These are phyloP conservation scores for Eilema caniola DNA, from an alignment of 2,888 invertebrate genomes.

Conservation along the genomic window DNA sequence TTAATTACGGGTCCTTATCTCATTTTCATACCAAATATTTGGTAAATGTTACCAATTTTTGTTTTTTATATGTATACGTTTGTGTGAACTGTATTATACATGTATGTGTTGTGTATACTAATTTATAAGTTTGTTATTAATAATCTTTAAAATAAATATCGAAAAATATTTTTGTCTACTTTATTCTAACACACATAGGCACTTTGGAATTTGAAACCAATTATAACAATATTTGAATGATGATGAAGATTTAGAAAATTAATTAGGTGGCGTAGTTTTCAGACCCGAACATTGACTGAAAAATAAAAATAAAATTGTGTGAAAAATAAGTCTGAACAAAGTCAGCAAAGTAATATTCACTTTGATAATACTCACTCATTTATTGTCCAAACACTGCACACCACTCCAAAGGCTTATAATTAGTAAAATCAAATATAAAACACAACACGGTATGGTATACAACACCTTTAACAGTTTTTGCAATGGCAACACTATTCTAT, in stretches of 20 bases:
- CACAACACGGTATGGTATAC: slow-evolving; percentile 34
- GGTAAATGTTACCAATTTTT: slow-evolving; percentile 48
- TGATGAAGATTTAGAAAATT: slow-evolving; percentile 33
- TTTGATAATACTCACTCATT: slow-evolving; percentile 39
- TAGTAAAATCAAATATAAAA: slow-evolving; percentile 38
- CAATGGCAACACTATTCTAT: slow-evolving; percentile 34
- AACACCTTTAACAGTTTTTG: slow-evolving; percentile 30
- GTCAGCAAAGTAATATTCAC: slow-evolving; percentile 13
- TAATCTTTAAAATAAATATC: slow-evolving; percentile 63
- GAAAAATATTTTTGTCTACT: slow-evolving; percentile 50
- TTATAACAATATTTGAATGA: slow-evolving; percentile 37
- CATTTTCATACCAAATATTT: slow-evolving; percentile 60
- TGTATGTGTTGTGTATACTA: slow-evolving; percentile 52
- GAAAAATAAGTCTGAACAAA: slow-evolving; percentile 13
- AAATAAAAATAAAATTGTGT: slow-evolving; percentile 57
- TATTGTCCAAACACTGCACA: slow-evolving; percentile 32
- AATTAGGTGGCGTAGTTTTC: slow-evolving; percentile 76
- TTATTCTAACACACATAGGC: slow-evolving; percentile 51
- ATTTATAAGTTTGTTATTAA: slow-evolving; percentile 64
- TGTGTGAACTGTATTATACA: slow-evolving; percentile 68
- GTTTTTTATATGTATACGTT: slow-evolving; percentile 52
- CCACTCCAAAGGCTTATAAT: slow-evolving; percentile 32
- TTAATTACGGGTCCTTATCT: slow-evolving; percentile 29
- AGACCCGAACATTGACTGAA: slow-evolving; percentile 82
- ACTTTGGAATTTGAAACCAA: slow-evolving; percentile 29